A percentile compares a stretch with the other conserved stretches of the same genome.
These are phyloP conservation scores for Actenoides hombroni DNA, from an alignment of 2,113 vertebrate species.

Conservation along the genomic window DNA sequence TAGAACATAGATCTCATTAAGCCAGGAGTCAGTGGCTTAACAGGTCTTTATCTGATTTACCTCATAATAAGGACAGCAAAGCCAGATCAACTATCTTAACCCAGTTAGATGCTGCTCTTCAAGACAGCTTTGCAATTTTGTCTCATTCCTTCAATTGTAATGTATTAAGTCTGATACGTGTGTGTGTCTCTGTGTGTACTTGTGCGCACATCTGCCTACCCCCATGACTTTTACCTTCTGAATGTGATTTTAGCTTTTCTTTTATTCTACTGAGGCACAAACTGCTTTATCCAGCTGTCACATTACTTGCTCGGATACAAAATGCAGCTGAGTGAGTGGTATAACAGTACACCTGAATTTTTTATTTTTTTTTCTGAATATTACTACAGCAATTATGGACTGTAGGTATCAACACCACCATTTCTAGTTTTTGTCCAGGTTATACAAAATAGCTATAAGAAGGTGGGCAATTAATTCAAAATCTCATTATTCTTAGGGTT, in stretches of 20 bases:
- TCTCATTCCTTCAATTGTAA: background rate
- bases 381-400: background rate
- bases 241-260: background rate
- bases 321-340: background rate
- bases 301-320: background rate
- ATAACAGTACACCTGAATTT: background rate
- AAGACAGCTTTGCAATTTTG: background rate
- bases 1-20: background rate
- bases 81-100: background rate
- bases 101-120: background rate
- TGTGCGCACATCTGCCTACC: fast-evolving
- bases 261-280: background rate
- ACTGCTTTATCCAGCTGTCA: background rate
- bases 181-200: fast-evolving
- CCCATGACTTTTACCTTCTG: background rate
- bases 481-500: background rate
- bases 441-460: background rate
- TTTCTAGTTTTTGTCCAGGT: background rate
- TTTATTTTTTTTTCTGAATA: background rate
- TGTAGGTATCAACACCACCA: background rate
- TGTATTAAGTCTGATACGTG: fast-evolving
- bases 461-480: background rate
- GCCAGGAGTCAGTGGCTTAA: background rate
- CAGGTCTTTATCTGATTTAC: background rate
- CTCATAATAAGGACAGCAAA: background rate